Base-by-base conservation (phyloP, 2,888 invertebrate genomes). In the Sminthurides aquaticus region DNA sequence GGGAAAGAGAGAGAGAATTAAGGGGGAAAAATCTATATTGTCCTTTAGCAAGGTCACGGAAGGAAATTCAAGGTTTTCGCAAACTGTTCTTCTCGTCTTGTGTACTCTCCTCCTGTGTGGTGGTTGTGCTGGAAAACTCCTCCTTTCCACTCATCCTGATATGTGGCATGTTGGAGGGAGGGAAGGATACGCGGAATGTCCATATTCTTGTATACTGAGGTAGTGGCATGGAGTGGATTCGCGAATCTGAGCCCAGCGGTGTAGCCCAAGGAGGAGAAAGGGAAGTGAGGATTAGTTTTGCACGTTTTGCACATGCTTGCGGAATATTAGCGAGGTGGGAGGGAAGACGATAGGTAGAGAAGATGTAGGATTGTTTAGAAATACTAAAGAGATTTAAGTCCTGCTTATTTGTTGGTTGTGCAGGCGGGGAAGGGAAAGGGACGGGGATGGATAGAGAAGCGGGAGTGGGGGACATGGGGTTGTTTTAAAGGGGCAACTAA, bases 31-130 rank as follows among this genome's bases (percentile, higher is more conserved):
- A 74, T 72, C 72, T 70, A 71, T 72, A 74, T 67, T 74, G 74
- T 74, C 74, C 74, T 74, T 71, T 74, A 71, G 69, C 74, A 74
- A 74, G 74, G 74, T 74, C 74, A 74, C 68, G 71, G 66, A 69
- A 63, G 43, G 58, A 52, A 49, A 60, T 57, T 72, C 72, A 72
- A 74, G 72, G 74, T 72, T 74, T 72, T 74, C 68, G 70, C 73
- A 68, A 72, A 66, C 70, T 69, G 57, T 8, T 52, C 55, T 26
- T n/a, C 18, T 25, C 18, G 3, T 25, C 57, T 26, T 28, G 57
- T n/a, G 29, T 20, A 25, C 24, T 3, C 55, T 55, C 55, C 57
- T 29, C 29, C 29, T 27, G 57, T 18, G 56, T 24, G 22, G 20
- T 55, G n/a, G n/a, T 20, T 54, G 24, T 52, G 24, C 3, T 57